phyloP scores from a whole-genome alignment of 2,113 vertebrate genomes.

The Mirza zaza region DNA sequence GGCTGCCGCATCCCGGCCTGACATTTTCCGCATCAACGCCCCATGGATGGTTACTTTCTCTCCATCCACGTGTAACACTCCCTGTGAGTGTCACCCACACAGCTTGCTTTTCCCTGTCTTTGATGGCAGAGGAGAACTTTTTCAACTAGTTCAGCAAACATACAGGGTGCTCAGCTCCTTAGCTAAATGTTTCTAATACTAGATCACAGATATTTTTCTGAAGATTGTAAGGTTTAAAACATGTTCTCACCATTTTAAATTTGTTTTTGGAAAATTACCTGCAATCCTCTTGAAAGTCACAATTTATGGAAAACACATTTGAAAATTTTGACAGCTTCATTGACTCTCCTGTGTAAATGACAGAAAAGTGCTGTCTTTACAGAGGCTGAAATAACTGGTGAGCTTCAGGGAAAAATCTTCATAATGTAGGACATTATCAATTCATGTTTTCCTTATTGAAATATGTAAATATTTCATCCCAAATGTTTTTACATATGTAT shows the following conservation, averaged over 20 bases:
- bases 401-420: background rate
- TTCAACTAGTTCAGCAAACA: background rate
- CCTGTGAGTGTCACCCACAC: rapidly evolving
- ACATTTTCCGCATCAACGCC: no score
- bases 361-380: background rate
- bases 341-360: background rate
- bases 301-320: background rate
- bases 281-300: background rate
- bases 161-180: rapidly evolving
- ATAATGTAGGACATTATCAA: background rate
- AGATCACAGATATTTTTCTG: background rate
- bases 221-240: background rate
- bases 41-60: background rate
- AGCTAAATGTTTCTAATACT: background rate
- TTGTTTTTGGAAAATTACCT: background rate
- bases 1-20: no score
- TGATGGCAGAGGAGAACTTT: background rate
- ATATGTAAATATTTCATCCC: background rate
- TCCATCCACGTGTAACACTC: rapidly evolving
- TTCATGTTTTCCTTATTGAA: background rate
- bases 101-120: background rate
- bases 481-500: background rate
- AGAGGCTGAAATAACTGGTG: background rate
- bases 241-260: background rate
- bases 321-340: background rate